A percentile compares a stretch with the other conserved stretches of the same genome.
Evolutionary conservation across 2,113 vertebrate species (phyloP).

Genomic region (Neotragus moschatus): DNA sequence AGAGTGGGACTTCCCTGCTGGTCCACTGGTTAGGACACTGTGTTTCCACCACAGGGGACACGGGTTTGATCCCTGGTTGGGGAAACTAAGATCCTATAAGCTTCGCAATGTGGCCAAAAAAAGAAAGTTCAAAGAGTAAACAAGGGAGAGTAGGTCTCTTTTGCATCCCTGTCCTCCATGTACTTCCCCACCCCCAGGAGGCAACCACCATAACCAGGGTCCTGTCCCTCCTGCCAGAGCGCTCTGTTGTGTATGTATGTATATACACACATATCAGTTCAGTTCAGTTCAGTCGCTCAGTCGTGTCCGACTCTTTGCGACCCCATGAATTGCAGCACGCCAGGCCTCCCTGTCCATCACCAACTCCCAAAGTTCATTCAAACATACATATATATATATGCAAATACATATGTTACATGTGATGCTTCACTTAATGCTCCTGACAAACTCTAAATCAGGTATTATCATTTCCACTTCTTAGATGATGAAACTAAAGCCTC

Average conservation of each 20-base stretch:
- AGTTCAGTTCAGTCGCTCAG: no score
- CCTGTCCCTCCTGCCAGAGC: neutral
- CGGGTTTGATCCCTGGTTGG: neutral
- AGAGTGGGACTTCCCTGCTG: neutral
- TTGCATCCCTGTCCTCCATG: neutral
- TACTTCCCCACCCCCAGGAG: neutral
- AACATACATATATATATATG: neutral
- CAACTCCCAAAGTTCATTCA: no score
- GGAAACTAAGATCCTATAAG: neutral
- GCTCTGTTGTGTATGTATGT: neutral
- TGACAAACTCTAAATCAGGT: neutral
- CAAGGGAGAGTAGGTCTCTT: neutral
- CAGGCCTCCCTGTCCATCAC: no score
- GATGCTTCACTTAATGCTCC: neutral
- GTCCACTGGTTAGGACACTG: neutral
- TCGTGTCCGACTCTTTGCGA: accelerated
- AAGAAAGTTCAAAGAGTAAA: neutral
- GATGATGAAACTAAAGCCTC: neutral
- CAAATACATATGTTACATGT: neutral
- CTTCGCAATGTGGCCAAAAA: neutral
- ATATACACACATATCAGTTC: no score
- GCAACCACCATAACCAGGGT: neutral
- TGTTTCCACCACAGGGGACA: neutral
- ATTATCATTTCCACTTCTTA: neutral
- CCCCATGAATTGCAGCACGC: no score